Base-by-base conservation (phyloP, 92 coral and sea anemone species). In the Micromussa lordhowensis region DNA sequence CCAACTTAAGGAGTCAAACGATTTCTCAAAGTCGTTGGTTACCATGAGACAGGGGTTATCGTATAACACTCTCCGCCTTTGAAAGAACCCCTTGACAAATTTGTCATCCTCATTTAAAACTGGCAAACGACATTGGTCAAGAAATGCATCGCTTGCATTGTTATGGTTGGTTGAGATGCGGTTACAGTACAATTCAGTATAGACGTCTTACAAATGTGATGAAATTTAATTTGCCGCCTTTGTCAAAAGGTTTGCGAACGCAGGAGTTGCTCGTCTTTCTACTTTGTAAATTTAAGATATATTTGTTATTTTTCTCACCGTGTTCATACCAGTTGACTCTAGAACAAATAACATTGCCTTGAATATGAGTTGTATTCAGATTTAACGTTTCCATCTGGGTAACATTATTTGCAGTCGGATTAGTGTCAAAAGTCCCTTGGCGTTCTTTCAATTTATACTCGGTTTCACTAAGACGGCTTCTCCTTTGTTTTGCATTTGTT, bases 401-500 rank as follows among this genome's bases (percentile, higher is more conserved):
- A 75, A n/a, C n/a, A n/a, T 75, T 75, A 38, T 75, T 36, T 38
- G 36, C 79, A 3, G 79, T 75, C 79, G 79, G 79, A 75, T 35
- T 35, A 75, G 55, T 3, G 79, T 75, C 49, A 38, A 44, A 73
- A 32, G 32, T 30, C n/a, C 32, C 16, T 32, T 73, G 78, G 49
- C 48, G 14, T 73, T 31, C 78, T 14, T 73, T 73, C 49, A 73
- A 31, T 73, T 73, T 73, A 30, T 73, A 18, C 78, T 32, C 78
- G n/a, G 32, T 73, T 73, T 73, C 78, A 18, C 78, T 30, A 31
- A 73, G 49, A 19, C 51, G 78, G 49, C 78, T 73, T 73, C 78
- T 16, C 78, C 78, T 73, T 73, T 73, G 10, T 73, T 32, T 73
- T 73, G 78, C 78, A 48, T 73, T 73, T 73, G 78, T 73, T 73